Evolutionary conservation across 2,113 vertebrate species (phyloP), one percentile per base, ranked within the genome.

Genomic region (Lasiurus cinereus): DNA sequence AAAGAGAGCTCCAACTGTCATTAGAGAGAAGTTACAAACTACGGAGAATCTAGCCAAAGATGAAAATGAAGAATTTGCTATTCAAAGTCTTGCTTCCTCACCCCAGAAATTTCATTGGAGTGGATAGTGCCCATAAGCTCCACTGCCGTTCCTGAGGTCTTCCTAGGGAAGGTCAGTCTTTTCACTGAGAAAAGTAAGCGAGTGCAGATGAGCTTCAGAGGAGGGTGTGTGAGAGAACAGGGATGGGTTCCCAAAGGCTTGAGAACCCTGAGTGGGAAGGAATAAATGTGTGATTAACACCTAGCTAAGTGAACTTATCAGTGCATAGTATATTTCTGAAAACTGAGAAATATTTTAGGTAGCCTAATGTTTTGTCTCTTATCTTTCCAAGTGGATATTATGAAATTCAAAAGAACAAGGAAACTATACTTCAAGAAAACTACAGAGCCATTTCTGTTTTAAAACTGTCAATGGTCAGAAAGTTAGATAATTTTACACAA

Each of bases 31-130:
- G 66, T 43, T 27, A 24, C 13, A 27, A 56, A 74, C n/a, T 31
- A 54, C 2, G 78, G 79, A 88, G 69, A 93, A 82, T n/a, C 62
- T 33, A 76, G 43, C 33, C 43, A 50, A 36, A 95, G n/a, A 96
- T 83, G 95, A 83, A 97, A 96, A 97, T 90, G 19, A 43, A 52
- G n/a, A 46, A 95, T 97, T 96, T 97, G 88, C 95, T 89, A 97
- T 93, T 93, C 95, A 97, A 95, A 96, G 66, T 13, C 67, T 86
- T 12, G 24, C n/a, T 96, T 96, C 94, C 77, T 88, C 8, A 39
- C 15, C 19, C 52, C 64, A 46, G 77, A 78, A 70, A 56, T 66
- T 62, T 90, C 46, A 22, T 0, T 39, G 27, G 59, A 39, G 31
- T 48, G 31, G 27, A 29, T 0, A 43, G 54, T n/a, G 73, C 11